Evolutionary conservation across 2,113 vertebrate species (phyloP).

Genomic region (Bufo gargarizans): DNA sequence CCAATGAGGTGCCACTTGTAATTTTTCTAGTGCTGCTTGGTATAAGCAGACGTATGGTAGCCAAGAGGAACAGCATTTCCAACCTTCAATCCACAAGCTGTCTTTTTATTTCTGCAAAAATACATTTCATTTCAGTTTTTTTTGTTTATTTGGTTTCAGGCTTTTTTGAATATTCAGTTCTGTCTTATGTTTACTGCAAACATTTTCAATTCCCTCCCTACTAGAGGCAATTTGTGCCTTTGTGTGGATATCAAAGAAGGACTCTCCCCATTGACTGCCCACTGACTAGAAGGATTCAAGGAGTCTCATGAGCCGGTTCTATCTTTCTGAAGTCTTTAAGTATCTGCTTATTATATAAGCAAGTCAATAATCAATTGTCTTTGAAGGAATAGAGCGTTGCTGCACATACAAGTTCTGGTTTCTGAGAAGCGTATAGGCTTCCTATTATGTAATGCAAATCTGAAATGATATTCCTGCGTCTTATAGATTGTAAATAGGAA

Average conservation of each 20-base stretch:
- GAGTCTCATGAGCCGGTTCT: neutral
- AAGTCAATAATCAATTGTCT: slow-evolving; percentile 21
- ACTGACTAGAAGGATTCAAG: neutral
- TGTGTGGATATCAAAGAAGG: slow-evolving; percentile 21
- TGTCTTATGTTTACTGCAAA: slow-evolving; percentile 25
- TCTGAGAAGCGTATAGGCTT: neutral
- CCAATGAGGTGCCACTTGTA: neutral
- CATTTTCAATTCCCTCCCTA: slow-evolving; percentile 6
- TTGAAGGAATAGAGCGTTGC: neutral
- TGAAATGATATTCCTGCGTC: neutral
- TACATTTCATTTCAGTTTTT: neutral
- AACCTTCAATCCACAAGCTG: neutral
- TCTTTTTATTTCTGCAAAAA: neutral
- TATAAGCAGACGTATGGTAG: neutral
- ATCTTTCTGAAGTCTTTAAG: neutral
- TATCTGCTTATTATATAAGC: slow-evolving; percentile 14
- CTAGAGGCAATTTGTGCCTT: slow-evolving; percentile 26
- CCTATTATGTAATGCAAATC: neutral
- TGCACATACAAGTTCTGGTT: neutral
- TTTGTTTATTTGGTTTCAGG: slow-evolving; percentile 2
- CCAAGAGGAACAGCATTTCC: neutral
- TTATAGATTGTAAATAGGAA: neutral
- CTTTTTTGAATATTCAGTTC: slow-evolving; percentile 23
- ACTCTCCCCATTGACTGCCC: neutral
- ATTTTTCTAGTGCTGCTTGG: neutral